Percentiles rank a stretch among this genome's conserved stretches.
phyloP scores from a whole-genome alignment of 1,140 invertebrate genomes.

The Himalopsyche phryganea region DNA sequence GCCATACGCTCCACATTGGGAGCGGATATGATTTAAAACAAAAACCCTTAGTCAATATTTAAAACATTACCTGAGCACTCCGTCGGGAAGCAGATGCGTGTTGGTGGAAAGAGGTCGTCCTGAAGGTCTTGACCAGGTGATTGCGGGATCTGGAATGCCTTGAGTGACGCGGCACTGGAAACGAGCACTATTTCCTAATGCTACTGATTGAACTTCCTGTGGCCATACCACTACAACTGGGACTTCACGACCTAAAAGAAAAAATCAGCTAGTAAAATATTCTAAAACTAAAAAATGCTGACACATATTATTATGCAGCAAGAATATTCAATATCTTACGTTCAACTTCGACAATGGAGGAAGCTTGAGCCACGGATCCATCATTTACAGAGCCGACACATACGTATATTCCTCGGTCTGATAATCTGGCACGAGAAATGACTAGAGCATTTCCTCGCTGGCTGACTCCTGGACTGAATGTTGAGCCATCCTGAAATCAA shows the following conservation, averaged over 20 bases:
- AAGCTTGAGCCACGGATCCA: slow-evolving; percentile 59
- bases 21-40: too few relatives aligned
- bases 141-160: slow-evolving; percentile 72
- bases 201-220: slow-evolving; percentile 57
- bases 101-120: slow-evolving; percentile 61
- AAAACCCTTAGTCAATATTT: too few relatives aligned
- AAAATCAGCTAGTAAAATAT: neutral
- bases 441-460: slow-evolving; percentile 67
- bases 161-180: slow-evolving; percentile 73
- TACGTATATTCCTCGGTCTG: slow-evolving; percentile 76
- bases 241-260: slow-evolving; percentile 69
- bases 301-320: too few relatives aligned
- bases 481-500: slow-evolving; percentile 1
- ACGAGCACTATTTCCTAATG: slow-evolving; percentile 63
- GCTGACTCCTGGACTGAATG: slow-evolving; percentile 53
- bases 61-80: slow-evolving; percentile 64
- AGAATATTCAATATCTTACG: too few relatives aligned
- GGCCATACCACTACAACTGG: slow-evolving; percentile 79
- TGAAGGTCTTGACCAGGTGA: slow-evolving; percentile 75
- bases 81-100: slow-evolving; percentile 62
- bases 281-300: too few relatives aligned
- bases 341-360: slow-evolving; percentile 80
- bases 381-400: slow-evolving; percentile 63
- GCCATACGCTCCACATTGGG: too few relatives aligned
- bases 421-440: slow-evolving; percentile 66